Conservation (phyloP, 2,113 vertebrate species). For the Origma solitaria region DNA sequence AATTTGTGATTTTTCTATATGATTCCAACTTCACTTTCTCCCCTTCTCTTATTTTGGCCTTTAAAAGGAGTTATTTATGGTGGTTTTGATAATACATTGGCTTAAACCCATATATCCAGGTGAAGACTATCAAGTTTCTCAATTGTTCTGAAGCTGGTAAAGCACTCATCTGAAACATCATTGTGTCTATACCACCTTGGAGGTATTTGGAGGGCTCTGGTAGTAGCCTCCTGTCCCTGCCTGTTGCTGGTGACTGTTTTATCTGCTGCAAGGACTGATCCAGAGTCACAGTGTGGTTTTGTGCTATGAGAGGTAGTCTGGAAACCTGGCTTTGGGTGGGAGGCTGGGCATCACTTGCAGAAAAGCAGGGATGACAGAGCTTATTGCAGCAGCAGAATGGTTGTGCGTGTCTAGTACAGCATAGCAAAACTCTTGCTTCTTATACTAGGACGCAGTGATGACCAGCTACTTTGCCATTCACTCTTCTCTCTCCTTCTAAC, state of each 20-base stretch:
- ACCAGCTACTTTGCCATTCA: not conserved
- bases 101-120: not conserved
- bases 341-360: not conserved
- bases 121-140: not conserved
- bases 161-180: not conserved
- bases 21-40: not conserved
- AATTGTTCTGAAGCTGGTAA: not conserved
- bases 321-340: not conserved
- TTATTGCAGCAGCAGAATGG: not conserved
- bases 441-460: not conserved
- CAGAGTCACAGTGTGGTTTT: not conserved
- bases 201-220: not conserved
- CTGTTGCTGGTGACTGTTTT: not conserved
- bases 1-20: not conserved
- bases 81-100: not conserved
- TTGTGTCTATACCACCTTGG: not conserved
- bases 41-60: not conserved
- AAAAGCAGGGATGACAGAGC: not conserved
- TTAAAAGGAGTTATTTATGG: not conserved
- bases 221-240: not conserved
- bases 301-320: not conserved
- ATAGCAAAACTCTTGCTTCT: not conserved
- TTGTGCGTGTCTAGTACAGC: not conserved
- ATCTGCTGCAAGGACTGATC: not conserved
- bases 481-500: not conserved